Evolutionary conservation across 1,140 invertebrate species (phyloP).

Genomic region (Holcopasites calliopsidis): DNA sequence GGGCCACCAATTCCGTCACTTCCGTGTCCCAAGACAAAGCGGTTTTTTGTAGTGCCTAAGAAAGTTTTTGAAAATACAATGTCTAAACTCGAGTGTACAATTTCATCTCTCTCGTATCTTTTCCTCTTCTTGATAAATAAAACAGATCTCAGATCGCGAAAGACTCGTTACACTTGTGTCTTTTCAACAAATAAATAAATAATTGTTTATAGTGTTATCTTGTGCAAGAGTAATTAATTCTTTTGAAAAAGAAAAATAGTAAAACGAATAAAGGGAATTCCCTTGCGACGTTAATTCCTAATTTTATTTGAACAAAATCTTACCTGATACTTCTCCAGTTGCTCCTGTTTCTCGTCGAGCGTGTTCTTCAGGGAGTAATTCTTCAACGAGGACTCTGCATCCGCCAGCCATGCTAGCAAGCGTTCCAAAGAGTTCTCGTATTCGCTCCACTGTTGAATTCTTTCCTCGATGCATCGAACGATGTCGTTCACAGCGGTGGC

Average conservation of each 20-base stretch:
- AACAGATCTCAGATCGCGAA: not conserved
- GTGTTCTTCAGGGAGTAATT: slow-evolving; percentile 92
- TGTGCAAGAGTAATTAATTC: not conserved
- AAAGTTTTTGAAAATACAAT: slow-evolving; percentile 75
- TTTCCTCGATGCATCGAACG: slow-evolving; percentile 88
- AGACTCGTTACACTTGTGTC: not conserved
- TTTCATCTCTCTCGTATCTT: slow-evolving; percentile 34
- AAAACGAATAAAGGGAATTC: too few relatives aligned
- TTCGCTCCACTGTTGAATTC: slow-evolving; percentile 93
- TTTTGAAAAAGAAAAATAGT: slow-evolving; percentile 20
- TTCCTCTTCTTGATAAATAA: slow-evolving; percentile 24
- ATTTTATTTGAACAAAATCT: too few relatives aligned
- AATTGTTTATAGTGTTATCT: not conserved
- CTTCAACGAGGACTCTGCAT: slow-evolving; percentile 92
- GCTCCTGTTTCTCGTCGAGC: slow-evolving; percentile 94
- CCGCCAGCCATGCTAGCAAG: slow-evolving; percentile 90
- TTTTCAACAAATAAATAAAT: not conserved
- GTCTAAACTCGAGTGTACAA: not conserved
- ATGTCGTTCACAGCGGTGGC: slow-evolving; percentile 87
- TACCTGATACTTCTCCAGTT: slow-evolving; percentile 94
- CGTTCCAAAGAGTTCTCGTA: slow-evolving; percentile 93
- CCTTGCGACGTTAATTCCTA: too few relatives aligned
- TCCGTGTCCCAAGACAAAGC: slow-evolving; percentile 86
- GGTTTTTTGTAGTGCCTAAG: slow-evolving; percentile 87
- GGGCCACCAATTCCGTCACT: slow-evolving; percentile 86